Evolutionary conservation across 1,140 invertebrate genomes (phyloP).

Genomic region (Anoplolepis gracilipes): DNA sequence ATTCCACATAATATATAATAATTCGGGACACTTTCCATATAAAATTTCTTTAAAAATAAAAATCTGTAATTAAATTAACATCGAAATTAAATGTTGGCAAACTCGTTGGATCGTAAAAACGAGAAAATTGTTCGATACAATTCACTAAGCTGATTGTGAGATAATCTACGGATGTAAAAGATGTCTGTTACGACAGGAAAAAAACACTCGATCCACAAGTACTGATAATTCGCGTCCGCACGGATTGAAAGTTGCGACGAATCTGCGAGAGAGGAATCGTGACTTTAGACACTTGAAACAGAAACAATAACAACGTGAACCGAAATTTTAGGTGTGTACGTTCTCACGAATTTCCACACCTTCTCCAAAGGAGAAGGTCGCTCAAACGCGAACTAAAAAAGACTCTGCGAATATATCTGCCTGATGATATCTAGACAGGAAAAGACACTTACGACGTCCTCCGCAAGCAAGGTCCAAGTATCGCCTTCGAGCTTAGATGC

Average conservation of each 20-base stretch:
- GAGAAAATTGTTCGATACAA: not conserved
- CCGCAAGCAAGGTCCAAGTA: conserved; percentile 14
- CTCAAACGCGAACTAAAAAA: conserved; percentile 29
- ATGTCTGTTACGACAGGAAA: not conserved
- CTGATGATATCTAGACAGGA: conserved; percentile 45
- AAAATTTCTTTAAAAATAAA: too few relatives aligned
- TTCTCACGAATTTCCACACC: not conserved
- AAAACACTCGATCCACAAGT: not conserved
- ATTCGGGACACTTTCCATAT: not conserved
- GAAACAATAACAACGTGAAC: not conserved
- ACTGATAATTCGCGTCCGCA: conserved; percentile 6
- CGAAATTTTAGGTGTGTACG: not conserved
- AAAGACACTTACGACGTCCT: conserved; percentile 46
- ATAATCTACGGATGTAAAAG: not conserved
- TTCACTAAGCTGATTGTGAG: conserved; percentile 24
- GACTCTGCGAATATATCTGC: not conserved
- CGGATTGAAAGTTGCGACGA: not conserved
- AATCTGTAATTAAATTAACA: too few relatives aligned
- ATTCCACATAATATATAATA: too few relatives aligned
- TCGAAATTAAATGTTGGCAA: not conserved
- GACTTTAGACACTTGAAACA: conserved; percentile 6
- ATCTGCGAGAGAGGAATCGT: not conserved
- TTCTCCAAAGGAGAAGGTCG: conserved; percentile 7
- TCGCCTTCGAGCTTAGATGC: conserved; percentile 7
- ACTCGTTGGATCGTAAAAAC: not conserved